A percentile compares a stretch with the other conserved stretches of the same genome.
Evolutionary conservation across 2,113 vertebrate species (phyloP).

Genomic region (Oriolus oriolus): DNA sequence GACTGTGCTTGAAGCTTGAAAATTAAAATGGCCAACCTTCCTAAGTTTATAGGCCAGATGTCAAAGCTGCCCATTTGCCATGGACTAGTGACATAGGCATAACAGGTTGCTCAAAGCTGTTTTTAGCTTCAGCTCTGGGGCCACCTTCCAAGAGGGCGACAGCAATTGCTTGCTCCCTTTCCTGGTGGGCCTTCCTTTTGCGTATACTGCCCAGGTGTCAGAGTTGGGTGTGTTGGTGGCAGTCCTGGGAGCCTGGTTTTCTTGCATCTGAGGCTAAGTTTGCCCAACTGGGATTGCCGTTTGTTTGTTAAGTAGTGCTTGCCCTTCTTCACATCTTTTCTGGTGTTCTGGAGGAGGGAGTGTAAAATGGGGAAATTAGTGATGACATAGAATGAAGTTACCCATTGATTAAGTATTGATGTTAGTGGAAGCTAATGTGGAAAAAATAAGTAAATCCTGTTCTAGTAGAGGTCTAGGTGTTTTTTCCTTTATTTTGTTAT

Average conservation of each 20-base stretch:
- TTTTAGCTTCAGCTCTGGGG: neutral
- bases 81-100: neutral
- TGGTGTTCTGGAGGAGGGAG: neutral
- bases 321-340: neutral
- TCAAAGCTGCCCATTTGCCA: neutral
- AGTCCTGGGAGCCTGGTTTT: neutral
- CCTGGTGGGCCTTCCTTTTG: neutral
- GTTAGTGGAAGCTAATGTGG: neutral
- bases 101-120: neutral
- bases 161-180: neutral
- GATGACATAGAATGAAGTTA: neutral
- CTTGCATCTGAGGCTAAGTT: neutral
- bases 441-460: neutral
- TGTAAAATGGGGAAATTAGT: neutral
- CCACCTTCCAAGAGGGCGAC: neutral
- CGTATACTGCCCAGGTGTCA: neutral
- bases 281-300: neutral
- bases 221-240: neutral
- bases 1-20: neutral
- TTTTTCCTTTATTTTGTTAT: neutral
- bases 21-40: neutral
- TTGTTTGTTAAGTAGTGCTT: neutral
- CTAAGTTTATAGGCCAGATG: neutral
- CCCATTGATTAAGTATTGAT: neutral
- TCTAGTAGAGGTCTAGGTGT: neutral